These are phyloP conservation scores for Hemicrepidius hirtus DNA, from an alignment of 2,888 invertebrate species.

Conservation along the genomic window DNA sequence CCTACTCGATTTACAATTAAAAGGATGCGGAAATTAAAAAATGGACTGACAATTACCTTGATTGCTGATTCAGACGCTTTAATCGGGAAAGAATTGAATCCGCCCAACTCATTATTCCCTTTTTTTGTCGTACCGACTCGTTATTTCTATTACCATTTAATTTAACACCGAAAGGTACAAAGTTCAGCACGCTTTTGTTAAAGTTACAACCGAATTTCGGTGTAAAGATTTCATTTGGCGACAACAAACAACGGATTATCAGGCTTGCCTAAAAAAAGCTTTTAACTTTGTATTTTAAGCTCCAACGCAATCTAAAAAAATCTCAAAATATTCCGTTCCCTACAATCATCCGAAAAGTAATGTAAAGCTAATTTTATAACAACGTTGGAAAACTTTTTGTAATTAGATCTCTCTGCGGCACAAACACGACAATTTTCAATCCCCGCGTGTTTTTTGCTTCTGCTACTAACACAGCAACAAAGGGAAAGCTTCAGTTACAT, in stretches of 20 bases:
- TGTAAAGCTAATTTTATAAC: background rate
- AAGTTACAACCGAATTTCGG: background rate
- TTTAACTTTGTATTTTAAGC: slow-evolving; percentile 2
- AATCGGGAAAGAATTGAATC: slow-evolving; percentile 42
- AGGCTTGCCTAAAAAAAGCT: background rate
- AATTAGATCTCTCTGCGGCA: background rate
- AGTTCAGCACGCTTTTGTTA: slow-evolving; percentile 29
- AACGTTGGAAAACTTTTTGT: background rate
- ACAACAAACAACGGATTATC: slow-evolving; percentile 2
- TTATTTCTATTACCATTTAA: slow-evolving; percentile 42
- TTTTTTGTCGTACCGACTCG: slow-evolving; percentile 29
- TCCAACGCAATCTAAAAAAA: background rate
- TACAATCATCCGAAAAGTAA: slow-evolving; percentile 6
- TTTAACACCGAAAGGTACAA: slow-evolving; percentile 36
- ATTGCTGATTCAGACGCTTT: slow-evolving; percentile 46
- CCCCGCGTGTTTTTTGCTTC: background rate
- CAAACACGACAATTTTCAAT: background rate
- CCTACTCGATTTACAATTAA: slow-evolving; percentile 35
- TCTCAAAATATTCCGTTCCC: background rate
- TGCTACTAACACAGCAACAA: background rate
- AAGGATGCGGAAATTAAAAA: slow-evolving; percentile 38
- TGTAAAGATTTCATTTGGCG: slow-evolving; percentile 3
- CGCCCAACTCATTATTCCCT: slow-evolving; percentile 32
- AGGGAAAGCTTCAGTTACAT: slow-evolving; percentile 36
- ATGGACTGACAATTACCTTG: slow-evolving; percentile 47